Evolutionary conservation across 2,797 vertebrate genomes (phyloP).

Genomic region (Aldrovandia affinis): DNA sequence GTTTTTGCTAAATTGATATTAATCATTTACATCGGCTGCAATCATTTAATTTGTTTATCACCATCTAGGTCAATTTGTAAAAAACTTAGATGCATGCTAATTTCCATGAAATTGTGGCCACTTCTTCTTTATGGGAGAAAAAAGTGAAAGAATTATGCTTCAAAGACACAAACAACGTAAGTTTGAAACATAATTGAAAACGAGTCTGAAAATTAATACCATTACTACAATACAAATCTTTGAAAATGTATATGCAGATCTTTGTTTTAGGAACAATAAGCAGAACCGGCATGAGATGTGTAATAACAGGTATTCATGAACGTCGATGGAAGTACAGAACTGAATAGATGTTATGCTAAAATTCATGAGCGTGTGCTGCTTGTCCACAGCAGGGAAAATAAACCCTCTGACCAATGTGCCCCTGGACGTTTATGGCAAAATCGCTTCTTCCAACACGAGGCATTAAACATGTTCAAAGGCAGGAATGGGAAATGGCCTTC

Average conservation of each 20-base stretch:
- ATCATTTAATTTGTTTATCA: slow-evolving; percentile 22
- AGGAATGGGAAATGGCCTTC: slow-evolving; percentile 3
- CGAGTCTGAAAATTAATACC: background rate
- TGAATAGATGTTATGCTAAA: background rate
- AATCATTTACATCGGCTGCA: background rate
- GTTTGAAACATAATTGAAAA: slow-evolving; percentile 26
- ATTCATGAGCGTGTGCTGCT: background rate
- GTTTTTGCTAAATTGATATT: slow-evolving; percentile 15
- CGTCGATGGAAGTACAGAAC: background rate
- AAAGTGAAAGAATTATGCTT: background rate
- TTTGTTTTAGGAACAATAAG: background rate
- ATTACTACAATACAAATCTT: too few species aligned
- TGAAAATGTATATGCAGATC: too few species aligned
- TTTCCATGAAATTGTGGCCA: slow-evolving; percentile 2
- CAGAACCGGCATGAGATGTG: background rate
- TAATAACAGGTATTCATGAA: background rate
- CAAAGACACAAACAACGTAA: background rate
- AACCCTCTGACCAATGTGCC: background rate
- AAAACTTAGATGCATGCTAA: background rate
- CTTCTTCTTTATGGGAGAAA: slow-evolving; percentile 7
- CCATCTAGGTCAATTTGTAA: slow-evolving; percentile 4
- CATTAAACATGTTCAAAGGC: slow-evolving; percentile 4
- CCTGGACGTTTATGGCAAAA: background rate
- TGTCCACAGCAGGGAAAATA: background rate
- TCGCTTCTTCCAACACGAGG: background rate